Percentiles rank a stretch among this genome's conserved stretches.
phyloP scores from a whole-genome alignment of 1,140 invertebrate genomes.

The Glossosoma conforme region DNA sequence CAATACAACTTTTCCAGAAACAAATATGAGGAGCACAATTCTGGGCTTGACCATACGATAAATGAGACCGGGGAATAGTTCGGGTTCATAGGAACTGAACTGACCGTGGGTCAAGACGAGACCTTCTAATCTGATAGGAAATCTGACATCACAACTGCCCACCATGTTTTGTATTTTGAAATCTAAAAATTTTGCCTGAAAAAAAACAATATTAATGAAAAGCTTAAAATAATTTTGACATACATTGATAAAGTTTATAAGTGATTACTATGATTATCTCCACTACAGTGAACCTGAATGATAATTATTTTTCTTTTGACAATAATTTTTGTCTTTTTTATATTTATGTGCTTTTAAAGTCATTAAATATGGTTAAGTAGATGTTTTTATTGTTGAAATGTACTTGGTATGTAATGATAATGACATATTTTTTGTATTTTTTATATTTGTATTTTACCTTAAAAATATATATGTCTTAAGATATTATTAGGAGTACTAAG shows the following conservation, averaged over 20 bases:
- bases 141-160: constrained; percentile 98
- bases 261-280: too few relatives aligned
- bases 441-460: too few relatives aligned
- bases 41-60: constrained; percentile 99
- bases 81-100: constrained; percentile 94
- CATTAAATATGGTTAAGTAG: too few relatives aligned
- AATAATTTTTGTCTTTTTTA: not conserved
- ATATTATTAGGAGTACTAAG: too few relatives aligned
- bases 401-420: too few relatives aligned
- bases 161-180: constrained; percentile 99
- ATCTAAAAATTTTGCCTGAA: constrained; percentile 95
- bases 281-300: too few relatives aligned
- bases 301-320: not conserved
- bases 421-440: too few relatives aligned
- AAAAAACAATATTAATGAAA: constrained; percentile 31
- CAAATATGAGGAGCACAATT: constrained; percentile 98
- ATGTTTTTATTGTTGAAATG: too few relatives aligned
- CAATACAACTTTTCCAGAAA: constrained; percentile 96
- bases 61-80: constrained; percentile 96
- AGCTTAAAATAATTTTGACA: not conserved
- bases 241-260: too few relatives aligned
- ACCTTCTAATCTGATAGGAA: constrained; percentile 96
- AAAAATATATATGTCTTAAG: too few relatives aligned
- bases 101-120: constrained; percentile 94
- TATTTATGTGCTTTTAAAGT: constrained; percentile 9